phyloP scores from a whole-genome alignment of 2,797 vertebrate genomes.

The Enteromius viviparus region DNA sequence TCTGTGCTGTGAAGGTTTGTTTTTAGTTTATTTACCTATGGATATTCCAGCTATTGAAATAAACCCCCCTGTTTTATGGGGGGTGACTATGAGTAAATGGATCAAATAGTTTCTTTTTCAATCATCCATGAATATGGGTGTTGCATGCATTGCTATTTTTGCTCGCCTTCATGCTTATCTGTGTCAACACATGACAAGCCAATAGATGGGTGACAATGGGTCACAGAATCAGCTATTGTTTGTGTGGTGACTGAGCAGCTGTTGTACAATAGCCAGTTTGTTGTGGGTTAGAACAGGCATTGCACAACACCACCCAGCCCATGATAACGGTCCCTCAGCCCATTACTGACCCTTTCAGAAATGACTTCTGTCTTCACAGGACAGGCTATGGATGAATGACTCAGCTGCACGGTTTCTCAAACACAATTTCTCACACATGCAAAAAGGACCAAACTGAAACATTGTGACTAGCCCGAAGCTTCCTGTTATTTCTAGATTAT shows the following conservation, averaged over 20 bases:
- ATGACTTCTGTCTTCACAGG: neutral
- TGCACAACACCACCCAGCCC: constrained; percentile 62
- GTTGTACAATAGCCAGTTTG: constrained; percentile 74
- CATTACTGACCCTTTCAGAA: constrained; percentile 21
- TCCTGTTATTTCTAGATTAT: neutral
- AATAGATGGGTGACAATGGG: constrained; percentile 70
- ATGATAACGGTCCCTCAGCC: constrained; percentile 7
- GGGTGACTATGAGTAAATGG: neutral
- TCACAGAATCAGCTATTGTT: constrained; percentile 78
- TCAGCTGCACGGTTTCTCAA: constrained; percentile 36
- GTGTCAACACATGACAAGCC: constrained; percentile 64
- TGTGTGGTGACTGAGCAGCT: constrained; percentile 68
- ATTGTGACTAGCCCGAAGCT: neutral
- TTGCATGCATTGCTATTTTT: constrained; percentile 14
- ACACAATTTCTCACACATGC: neutral
- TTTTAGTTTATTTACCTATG: constrained; percentile 1
- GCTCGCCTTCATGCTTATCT: constrained; percentile 61
- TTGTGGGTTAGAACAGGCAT: constrained; percentile 69
- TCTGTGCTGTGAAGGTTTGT: neutral
- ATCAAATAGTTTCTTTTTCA: constrained; percentile 3
- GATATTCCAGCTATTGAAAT: constrained; percentile 19
- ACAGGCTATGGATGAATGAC: constrained; percentile 22
- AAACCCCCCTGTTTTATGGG: neutral
- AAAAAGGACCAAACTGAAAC: constrained; percentile 4
- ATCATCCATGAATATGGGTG: neutral